Base-by-base conservation (phyloP, 2,113 vertebrate genomes). In the Misgurnus anguillicaudatus region DNA sequence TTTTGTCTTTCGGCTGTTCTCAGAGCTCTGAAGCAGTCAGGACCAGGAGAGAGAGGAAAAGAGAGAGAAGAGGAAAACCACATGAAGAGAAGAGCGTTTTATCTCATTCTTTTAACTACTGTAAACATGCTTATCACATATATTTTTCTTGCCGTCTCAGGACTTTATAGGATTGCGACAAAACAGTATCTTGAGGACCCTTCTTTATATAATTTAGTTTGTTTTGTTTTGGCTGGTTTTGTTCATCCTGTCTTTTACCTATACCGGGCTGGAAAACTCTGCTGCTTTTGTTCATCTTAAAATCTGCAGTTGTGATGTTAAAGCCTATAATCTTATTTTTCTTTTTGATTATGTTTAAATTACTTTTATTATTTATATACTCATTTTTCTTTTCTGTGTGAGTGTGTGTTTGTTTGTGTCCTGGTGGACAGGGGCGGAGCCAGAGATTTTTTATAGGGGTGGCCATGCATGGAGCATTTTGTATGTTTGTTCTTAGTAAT, bases 1-100 rank as follows among this genome's bases (percentile, higher is more conserved):
- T 68, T 68, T 24, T 68, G 66, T 24, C 11, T n/a, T 11, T 16
- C 16, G 38, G 16, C 64, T 41, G 39, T 67, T 45, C 42, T 68
- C 14, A 11, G 62, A 16, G 62, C 62, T 64, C 66, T 69, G 66
- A 68, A 68, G 21, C 41, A 68, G 66, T 51, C 67, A 6, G 67
- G 67, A 51, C 67, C 67, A 69, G 67, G 67, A 36, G 67, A 31
- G 42, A 69, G n/a, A 68, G 10, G 42, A 4, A 45, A 4, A 45
- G 42, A 19, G 2, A 65, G 8, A 65, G 38, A 39, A 7, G 67
- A 70, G 69, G 51, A 72, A 58, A 72, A 41, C n/a, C 16, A 19
- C 16, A 72, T 7, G 69, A 72, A 72, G 69, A 72, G 51, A 57
- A 0, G 69, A 58, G 68, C 69, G 0, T 57, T 58, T 72, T 4